phyloP scores from a whole-genome alignment of 2,888 invertebrate species.

The Acleris sparsana region DNA sequence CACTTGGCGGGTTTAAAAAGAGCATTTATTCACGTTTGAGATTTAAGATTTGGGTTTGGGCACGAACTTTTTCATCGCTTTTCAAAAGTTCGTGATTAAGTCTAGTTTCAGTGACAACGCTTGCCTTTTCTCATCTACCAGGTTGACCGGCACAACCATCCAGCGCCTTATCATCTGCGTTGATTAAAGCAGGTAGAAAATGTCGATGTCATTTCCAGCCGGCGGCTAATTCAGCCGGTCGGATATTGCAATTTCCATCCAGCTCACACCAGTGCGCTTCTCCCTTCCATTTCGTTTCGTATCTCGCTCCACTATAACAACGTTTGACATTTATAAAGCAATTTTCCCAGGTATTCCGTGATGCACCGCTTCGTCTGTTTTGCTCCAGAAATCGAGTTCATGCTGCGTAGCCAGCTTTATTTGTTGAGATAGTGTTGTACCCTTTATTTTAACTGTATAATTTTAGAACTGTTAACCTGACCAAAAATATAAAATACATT shows the following conservation, averaged over 20 bases:
- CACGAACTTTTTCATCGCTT: no score
- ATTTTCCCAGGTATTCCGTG: constrained; percentile 45
- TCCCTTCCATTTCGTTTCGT: constrained; percentile 69
- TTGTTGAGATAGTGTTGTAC: not conserved
- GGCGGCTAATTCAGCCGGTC: constrained; percentile 57
- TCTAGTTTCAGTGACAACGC: no score
- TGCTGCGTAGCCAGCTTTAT: constrained; percentile 16
- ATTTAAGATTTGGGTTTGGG: no score
- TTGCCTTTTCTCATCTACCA: not conserved
- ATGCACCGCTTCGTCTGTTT: constrained; percentile 23
- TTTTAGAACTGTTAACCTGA: no score
- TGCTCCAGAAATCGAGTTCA: constrained; percentile 14
- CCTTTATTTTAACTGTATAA: no score
- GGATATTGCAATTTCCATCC: constrained; percentile 77
- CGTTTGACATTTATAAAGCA: constrained; percentile 61
- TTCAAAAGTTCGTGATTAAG: no score
- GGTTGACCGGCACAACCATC: constrained; percentile 3
- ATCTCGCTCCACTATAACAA: constrained; percentile 51
- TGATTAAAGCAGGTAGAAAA: constrained; percentile 25
- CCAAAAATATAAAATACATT: no score
- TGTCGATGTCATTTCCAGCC: constrained; percentile 50
- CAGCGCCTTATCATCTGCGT: constrained; percentile 10
- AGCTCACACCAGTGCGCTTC: constrained; percentile 59
- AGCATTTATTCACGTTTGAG: no score
- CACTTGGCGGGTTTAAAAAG: no score